A percentile compares a stretch with the other conserved stretches of the same genome.
These are phyloP conservation scores for Oscheius sp. DNA, from an alignment of 2,888 invertebrate species.

Conservation along the genomic window DNA sequence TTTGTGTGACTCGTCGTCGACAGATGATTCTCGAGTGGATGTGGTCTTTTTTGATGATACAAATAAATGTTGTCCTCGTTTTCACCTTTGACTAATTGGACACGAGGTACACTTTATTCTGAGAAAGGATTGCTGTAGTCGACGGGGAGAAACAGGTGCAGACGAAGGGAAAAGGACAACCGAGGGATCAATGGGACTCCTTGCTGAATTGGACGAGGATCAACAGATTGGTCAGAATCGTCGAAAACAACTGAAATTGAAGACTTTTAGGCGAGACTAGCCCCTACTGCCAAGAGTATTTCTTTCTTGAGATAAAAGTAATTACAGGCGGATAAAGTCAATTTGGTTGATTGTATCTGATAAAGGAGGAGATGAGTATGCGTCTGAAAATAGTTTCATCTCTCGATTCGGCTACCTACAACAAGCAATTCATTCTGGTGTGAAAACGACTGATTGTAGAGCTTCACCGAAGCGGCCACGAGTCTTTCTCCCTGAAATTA, in stretches of 20 bases:
- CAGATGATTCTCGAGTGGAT: neutral
- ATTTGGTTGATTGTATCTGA: slow-evolving; percentile 51
- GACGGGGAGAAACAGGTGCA: no score
- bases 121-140: no score
- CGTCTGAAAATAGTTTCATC: slow-evolving; percentile 35
- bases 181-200: neutral
- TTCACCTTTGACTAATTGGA: no score
- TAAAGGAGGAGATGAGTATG: slow-evolving; percentile 50
- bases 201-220: slow-evolving; percentile 39
- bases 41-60: slow-evolving; percentile 2
- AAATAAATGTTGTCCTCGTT: neutral
- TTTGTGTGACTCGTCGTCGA: no score
- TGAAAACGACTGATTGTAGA: slow-evolving; percentile 47
- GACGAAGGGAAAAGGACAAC: no score
- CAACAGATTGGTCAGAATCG: slow-evolving; percentile 55
- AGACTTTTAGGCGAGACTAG: neutral
- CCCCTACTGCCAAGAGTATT: slow-evolving; percentile 47
- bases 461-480: slow-evolving; percentile 44
- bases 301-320: slow-evolving; percentile 51
- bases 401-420: neutral
- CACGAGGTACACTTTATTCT: no score
- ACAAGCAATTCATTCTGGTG: neutral
- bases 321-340: slow-evolving; percentile 51
- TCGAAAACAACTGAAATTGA: slow-evolving; percentile 47
- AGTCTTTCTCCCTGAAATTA: slow-evolving; percentile 46